Percentiles rank a stretch among this genome's conserved stretches.
Evolutionary conservation across 2,113 vertebrate species (phyloP).

Genomic region (Periophthalmodon schlosseri): DNA sequence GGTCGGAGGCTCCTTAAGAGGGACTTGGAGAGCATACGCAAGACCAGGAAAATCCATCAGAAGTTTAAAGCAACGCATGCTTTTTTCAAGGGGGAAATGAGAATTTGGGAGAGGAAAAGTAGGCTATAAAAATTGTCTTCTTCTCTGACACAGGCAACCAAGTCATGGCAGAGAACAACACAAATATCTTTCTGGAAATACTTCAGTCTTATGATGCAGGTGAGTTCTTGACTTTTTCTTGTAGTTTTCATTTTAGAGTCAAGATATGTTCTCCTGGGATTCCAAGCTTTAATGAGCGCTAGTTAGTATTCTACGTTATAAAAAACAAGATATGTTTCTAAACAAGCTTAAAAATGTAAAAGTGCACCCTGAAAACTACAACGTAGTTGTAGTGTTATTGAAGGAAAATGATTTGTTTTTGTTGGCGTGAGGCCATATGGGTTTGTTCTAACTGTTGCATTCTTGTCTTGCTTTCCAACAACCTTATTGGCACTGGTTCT

Average conservation of each 20-base stretch:
- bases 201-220: slow-evolving; percentile 74
- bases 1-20: slow-evolving; percentile 52
- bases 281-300: slow-evolving; percentile 23
- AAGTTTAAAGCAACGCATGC: slow-evolving; percentile 35
- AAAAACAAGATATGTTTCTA: background rate
- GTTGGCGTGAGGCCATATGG: slow-evolving; percentile 32
- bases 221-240: slow-evolving; percentile 66
- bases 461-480: slow-evolving; percentile 34
- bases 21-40: slow-evolving; percentile 55
- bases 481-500: slow-evolving; percentile 20
- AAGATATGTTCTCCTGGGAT: slow-evolving; percentile 26
- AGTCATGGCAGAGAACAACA: slow-evolving; percentile 87
- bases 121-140: slow-evolving; percentile 44
- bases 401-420: slow-evolving; percentile 62
- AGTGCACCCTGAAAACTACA: slow-evolving; percentile 53
- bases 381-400: slow-evolving; percentile 15
- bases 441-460: slow-evolving; percentile 42
- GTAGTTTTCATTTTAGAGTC: slow-evolving; percentile 37
- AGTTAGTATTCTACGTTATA: background rate
- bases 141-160: slow-evolving; percentile 62
- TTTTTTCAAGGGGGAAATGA: slow-evolving; percentile 24
- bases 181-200: slow-evolving; percentile 74
- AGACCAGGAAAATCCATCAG: slow-evolving; percentile 64
- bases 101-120: slow-evolving; percentile 33
- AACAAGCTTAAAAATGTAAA: background rate